Evolutionary conservation across 2,797 vertebrate species (phyloP), one percentile per base, ranked within the genome.

Genomic region (Sebastes nivosus): DNA sequence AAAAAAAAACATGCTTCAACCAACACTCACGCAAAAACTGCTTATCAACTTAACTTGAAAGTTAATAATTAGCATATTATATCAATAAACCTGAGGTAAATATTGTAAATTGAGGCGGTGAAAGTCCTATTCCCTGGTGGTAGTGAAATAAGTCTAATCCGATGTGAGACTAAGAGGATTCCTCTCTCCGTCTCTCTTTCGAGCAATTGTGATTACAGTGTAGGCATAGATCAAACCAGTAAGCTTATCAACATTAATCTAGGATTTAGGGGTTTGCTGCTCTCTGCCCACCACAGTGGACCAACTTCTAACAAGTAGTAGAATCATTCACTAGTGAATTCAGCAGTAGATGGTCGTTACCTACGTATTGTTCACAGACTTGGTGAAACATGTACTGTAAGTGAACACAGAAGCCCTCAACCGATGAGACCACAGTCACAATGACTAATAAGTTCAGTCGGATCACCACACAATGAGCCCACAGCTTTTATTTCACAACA

Each of bases 141-240:
- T 61, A 82, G 67, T 77, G 67, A 86, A 89, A 82, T 54, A 61
- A 79, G 0, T 75, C 68, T 91, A 90, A 93, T 93, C 87, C 75
- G 75, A 77, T 73, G 74, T 72, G 73, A 79, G 80, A 61, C 70
- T 89, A 91, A 93, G 84, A 90, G 77, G 89, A 92, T 93, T 86
- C 68, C n/a, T 60, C 82, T 75, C 74, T 79, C 77, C 16, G 42
- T 46, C 42, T 78, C 79, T 65, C 72, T 60, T 69, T 86, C 72
- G 79, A 76, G 73, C 61, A 75, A 82, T 79, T 90, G 81, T 83
- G 74, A 88, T 84, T 81, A 79, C 70, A 88, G 72, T 66, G 59
- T 52, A 83, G 78, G 70, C 73, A 57, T 12, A 52, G 60, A 88
- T 57, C 84, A 84, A 79, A 77, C 74, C 79, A 60, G 27, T 34